A percentile compares a stretch with the other conserved stretches of the same genome.
phyloP scores from a whole-genome alignment of 2,888 invertebrate species.

The Cheilosia scutellata region DNA sequence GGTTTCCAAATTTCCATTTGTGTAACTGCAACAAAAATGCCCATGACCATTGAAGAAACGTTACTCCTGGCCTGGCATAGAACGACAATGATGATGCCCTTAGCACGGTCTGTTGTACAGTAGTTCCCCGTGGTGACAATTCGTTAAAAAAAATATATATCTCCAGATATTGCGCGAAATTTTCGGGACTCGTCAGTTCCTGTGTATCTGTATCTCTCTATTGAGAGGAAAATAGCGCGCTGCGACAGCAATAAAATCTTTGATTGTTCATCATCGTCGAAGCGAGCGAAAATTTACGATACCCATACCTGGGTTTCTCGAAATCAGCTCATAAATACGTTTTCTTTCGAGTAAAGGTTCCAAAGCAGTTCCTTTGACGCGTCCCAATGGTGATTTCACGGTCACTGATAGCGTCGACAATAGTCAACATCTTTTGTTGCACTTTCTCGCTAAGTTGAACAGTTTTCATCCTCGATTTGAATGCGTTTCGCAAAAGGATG shows the following conservation, averaged over 20 bases:
- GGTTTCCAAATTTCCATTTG: constrained; percentile 12
- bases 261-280: constrained; percentile 73
- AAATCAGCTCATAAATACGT: constrained; percentile 67
- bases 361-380: constrained; percentile 60
- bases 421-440: constrained; percentile 53
- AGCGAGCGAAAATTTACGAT: constrained; percentile 71
- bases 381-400: constrained; percentile 69
- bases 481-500: constrained; percentile 24
- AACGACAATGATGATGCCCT: constrained; percentile 69
- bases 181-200: constrained; percentile 27
- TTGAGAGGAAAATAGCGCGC: constrained; percentile 58
- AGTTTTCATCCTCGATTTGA: constrained; percentile 1
- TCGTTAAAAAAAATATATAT: constrained; percentile 40
- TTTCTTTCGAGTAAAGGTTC: constrained; percentile 52
- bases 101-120: constrained; percentile 64
- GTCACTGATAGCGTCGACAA: constrained; percentile 71
- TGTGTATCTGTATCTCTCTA: neutral
- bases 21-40: neutral
- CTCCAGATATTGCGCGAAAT: constrained; percentile 60
- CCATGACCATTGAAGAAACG: constrained; percentile 61
- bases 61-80: constrained; percentile 1
- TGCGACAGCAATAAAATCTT: constrained; percentile 72
- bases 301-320: constrained; percentile 68
- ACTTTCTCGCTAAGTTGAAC: constrained; percentile 55
- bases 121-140: constrained; percentile 69